Conservation (phyloP, 2,797 vertebrate species). For the Pachyuromys duprasi region DNA sequence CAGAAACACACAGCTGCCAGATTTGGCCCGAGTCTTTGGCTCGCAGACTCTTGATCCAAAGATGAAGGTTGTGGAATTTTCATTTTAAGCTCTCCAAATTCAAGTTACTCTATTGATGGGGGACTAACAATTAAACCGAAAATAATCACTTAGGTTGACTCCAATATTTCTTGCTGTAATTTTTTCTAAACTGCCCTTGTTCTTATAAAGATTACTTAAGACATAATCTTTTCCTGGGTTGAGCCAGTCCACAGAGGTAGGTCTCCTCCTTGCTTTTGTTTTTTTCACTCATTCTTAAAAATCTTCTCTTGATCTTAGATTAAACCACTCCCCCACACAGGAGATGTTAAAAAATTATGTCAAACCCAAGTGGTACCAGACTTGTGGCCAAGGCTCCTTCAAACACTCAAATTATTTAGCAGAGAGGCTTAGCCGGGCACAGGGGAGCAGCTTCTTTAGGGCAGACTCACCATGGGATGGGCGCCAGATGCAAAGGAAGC, state of each 20-base stretch:
- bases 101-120: conserved; percentile 30
- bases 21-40: not conserved
- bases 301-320: conserved; percentile 47
- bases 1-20: not conserved
- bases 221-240: not conserved
- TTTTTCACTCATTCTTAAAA: not conserved
- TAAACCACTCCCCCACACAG: conserved; percentile 14
- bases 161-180: conserved; percentile 33
- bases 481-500: not conserved
- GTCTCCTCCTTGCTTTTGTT: not conserved
- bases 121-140: conserved; percentile 69
- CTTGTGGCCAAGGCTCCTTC: not conserved
- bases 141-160: conserved; percentile 56
- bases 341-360: conserved; percentile 20
- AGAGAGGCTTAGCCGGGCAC: not conserved
- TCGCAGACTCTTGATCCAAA: conserved; percentile 35
- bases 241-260: not conserved
- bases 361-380: conserved; percentile 35
- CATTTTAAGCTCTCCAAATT: conserved; percentile 50
- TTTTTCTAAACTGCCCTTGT: not conserved
- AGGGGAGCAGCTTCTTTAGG: not conserved
- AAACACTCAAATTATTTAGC: not conserved
- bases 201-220: conserved; percentile 36
- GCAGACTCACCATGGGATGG: not conserved
- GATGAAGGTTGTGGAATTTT: conserved; percentile 33